These are phyloP conservation scores for Cheilosia variabilis DNA, from an alignment of 2,888 invertebrate species.

Conservation along the genomic window DNA sequence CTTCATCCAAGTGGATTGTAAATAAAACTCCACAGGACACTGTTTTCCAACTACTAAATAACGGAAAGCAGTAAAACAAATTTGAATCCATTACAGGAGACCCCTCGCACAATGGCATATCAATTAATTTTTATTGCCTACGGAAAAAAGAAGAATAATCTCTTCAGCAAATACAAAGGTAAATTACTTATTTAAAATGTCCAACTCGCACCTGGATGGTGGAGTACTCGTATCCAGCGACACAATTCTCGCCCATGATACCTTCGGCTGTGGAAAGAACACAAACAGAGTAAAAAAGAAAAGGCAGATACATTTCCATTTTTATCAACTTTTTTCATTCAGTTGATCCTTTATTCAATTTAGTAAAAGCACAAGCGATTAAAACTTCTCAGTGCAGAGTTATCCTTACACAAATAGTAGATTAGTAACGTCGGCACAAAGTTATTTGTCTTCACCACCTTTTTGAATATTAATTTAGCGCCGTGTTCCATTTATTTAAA, in stretches of 20 bases:
- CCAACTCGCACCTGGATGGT: background rate
- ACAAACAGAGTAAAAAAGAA: conserved; percentile 6
- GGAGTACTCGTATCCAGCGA: background rate
- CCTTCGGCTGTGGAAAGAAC: background rate
- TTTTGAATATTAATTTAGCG: no score
- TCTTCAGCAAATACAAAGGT: background rate
- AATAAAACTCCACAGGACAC: conserved; percentile 1
- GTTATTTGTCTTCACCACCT: no score
- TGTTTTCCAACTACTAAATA: background rate
- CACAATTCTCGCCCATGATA: background rate
- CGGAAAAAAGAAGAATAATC: conserved; percentile 5
- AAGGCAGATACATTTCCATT: background rate
- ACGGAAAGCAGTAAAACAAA: conserved; percentile 30
- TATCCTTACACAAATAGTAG: no score
- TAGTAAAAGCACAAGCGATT: conserved; percentile 22
- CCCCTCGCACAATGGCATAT: conserved; percentile 4
- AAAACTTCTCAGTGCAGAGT: background rate
- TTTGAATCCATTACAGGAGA: conserved; percentile 25
- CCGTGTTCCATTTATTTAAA: no score
- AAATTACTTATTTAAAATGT: background rate
- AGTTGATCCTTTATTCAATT: background rate
- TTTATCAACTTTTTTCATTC: conserved; percentile 2
- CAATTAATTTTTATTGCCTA: conserved; percentile 46
- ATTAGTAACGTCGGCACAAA: no score
- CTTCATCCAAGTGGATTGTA: background rate